phyloP scores from a whole-genome alignment of 2,113 vertebrate genomes.

The Martes martes region DNA sequence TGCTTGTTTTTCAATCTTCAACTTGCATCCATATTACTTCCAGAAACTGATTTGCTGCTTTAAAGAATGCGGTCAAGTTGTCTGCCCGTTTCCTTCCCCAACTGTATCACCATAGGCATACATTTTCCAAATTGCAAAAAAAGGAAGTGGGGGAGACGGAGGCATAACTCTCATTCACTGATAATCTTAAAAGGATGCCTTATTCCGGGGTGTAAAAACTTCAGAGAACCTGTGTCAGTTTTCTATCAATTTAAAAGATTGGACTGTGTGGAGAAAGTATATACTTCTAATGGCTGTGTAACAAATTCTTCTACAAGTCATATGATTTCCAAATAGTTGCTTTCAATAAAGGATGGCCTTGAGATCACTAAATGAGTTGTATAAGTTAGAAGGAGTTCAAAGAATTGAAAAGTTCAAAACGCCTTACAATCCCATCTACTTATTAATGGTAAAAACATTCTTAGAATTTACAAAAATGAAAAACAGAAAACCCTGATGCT shows the following conservation, averaged over 20 bases:
- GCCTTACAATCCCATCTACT: background rate
- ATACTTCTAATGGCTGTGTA: background rate
- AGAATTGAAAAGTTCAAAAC: background rate
- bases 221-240: background rate
- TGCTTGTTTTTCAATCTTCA: background rate
- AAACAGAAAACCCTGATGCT: background rate
- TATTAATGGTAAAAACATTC: background rate
- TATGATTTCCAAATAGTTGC: slow-evolving; percentile 19
- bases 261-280: background rate
- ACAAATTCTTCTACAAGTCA: background rate
- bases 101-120: background rate
- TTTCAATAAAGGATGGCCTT: background rate
- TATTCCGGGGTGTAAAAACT: background rate
- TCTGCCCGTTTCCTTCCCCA: background rate
- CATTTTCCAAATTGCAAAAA: background rate
- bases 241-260: background rate
- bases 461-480: slow-evolving; percentile 36
- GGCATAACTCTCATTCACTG: background rate
- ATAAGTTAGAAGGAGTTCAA: background rate
- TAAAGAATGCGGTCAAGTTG: background rate
- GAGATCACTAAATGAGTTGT: background rate
- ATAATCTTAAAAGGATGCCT: background rate
- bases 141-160: background rate
- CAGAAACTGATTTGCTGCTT: background rate
- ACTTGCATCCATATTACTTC: background rate